phyloP scores from a whole-genome alignment of 2,888 invertebrate species.

The Microchrysa polita region DNA sequence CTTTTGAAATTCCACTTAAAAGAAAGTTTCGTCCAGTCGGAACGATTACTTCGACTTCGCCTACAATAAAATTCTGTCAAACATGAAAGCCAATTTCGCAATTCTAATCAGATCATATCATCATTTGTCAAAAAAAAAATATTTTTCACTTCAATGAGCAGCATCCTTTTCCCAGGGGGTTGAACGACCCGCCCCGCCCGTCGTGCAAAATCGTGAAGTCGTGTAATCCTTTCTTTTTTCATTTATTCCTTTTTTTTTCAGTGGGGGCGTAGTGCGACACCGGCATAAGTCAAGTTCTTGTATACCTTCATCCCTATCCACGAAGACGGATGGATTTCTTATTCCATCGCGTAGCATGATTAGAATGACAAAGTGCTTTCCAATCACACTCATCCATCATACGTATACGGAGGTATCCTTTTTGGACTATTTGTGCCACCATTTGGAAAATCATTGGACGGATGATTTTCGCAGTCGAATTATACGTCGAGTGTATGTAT shows the following conservation, averaged over 20 bases:
- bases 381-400: conserved; percentile 24
- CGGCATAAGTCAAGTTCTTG: not conserved
- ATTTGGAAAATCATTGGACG: too few relatives aligned
- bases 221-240: not conserved
- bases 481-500: too few relatives aligned
- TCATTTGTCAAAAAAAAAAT: conserved; percentile 49
- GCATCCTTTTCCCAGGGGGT: conserved; percentile 36
- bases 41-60: not conserved
- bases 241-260: not conserved
- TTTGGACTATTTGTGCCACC: not conserved
- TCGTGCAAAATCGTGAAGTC: not conserved
- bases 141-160: conserved; percentile 44
- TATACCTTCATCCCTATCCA: not conserved
- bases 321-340: conserved; percentile 4
- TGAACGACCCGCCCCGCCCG: conserved; percentile 37
- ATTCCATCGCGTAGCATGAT: conserved; percentile 1
- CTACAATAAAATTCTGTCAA: not conserved
- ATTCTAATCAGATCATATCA: conserved; percentile 49
- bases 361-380: conserved; percentile 36
- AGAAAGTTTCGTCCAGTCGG: too few relatives aligned
- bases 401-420: not conserved
- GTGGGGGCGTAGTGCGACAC: not conserved
- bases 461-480: too few relatives aligned
- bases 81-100: conserved; percentile 34
- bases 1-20: too few relatives aligned